Evolutionary conservation across 30 jellyfish, hydroid and myxozoan species (phyloP).

Genomic region (Aurelia sp.): DNA sequence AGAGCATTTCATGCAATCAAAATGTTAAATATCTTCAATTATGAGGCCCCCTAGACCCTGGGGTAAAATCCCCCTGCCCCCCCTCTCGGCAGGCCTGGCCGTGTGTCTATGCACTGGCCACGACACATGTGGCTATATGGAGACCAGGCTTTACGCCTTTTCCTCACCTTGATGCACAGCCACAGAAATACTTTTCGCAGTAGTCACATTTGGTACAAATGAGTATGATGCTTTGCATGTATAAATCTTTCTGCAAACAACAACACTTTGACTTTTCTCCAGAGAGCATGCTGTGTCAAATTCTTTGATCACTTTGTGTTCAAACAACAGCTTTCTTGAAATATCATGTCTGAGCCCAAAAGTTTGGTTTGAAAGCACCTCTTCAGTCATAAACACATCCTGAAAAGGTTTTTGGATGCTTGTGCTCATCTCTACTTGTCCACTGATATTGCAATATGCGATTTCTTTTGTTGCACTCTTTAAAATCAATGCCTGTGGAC

Average conservation of each 20-base stretch:
- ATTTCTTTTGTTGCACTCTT: background rate
- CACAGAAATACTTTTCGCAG: slow-evolving; percentile 5
- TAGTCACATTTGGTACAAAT: background rate
- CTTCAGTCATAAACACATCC: slow-evolving; percentile 11
- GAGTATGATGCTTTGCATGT: slow-evolving; percentile 42
- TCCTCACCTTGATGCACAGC: slow-evolving; percentile 28
- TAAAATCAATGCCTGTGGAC: background rate
- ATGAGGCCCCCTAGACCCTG: too few relatives aligned
- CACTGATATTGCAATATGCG: slow-evolving; percentile 36
- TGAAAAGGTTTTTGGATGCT: slow-evolving; percentile 6
- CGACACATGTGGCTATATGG: too few relatives aligned
- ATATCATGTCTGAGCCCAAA: slow-evolving; percentile 25
- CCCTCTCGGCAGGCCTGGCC: too few relatives aligned
- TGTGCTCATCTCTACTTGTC: slow-evolving; percentile 56
- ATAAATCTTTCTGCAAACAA: slow-evolving; percentile 34
- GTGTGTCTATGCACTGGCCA: too few relatives aligned
- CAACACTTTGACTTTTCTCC: slow-evolving; percentile 2
- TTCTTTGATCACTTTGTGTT: background rate
- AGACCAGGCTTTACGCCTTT: too few relatives aligned
- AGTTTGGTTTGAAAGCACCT: slow-evolving; percentile 13
- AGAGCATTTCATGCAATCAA: too few relatives aligned
- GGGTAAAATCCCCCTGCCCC: too few relatives aligned
- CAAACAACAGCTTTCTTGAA: slow-evolving; percentile 9
- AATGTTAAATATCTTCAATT: too few relatives aligned
- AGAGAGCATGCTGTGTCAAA: slow-evolving; percentile 21